Percentiles rank a stretch among this genome's conserved stretches.
phyloP scores from a whole-genome alignment of 1,140 invertebrate species.

The Drosophila athabasca region DNA sequence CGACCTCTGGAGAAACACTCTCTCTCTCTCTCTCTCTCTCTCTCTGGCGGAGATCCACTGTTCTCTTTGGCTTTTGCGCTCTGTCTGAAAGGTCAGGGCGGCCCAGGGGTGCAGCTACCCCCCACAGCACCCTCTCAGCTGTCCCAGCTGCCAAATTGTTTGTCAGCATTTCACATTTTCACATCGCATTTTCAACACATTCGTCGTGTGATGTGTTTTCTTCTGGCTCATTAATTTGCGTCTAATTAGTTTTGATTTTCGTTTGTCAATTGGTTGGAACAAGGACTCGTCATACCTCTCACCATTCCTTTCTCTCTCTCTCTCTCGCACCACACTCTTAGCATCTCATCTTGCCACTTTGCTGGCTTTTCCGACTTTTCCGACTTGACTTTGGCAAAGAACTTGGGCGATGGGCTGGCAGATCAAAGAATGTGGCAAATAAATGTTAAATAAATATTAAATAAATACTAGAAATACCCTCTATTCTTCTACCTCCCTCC shows the following conservation, averaged over 20 bases:
- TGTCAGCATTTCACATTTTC: constrained; percentile 76
- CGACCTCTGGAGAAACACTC: constrained; percentile 38
- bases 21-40: constrained; percentile 16
- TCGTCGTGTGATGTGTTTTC: constrained; percentile 35
- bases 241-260: constrained; percentile 80
- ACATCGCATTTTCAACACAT: constrained; percentile 77
- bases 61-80: constrained; percentile 26
- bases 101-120: neutral
- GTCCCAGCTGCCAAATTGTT: constrained; percentile 72
- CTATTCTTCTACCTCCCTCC: too few species aligned
- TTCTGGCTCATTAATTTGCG: constrained; percentile 66
- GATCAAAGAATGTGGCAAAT: constrained; percentile 68
- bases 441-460: constrained; percentile 60
- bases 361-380: constrained; percentile 39
- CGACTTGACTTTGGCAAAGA: constrained; percentile 81
- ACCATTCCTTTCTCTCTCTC: neutral
- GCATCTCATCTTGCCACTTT: constrained; percentile 29
- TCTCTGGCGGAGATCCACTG: constrained; percentile 15
- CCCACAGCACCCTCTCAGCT: neutral
- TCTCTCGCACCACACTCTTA: neutral
- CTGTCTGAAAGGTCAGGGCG: constrained; percentile 32
- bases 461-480: constrained; percentile 41
- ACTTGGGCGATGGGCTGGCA: constrained; percentile 59
- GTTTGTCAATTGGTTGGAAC: constrained; percentile 52
- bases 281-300: constrained; percentile 21